Evolutionary conservation across 2,888 invertebrate species (phyloP).

Genomic region (Dromius quadrimaculatus): DNA sequence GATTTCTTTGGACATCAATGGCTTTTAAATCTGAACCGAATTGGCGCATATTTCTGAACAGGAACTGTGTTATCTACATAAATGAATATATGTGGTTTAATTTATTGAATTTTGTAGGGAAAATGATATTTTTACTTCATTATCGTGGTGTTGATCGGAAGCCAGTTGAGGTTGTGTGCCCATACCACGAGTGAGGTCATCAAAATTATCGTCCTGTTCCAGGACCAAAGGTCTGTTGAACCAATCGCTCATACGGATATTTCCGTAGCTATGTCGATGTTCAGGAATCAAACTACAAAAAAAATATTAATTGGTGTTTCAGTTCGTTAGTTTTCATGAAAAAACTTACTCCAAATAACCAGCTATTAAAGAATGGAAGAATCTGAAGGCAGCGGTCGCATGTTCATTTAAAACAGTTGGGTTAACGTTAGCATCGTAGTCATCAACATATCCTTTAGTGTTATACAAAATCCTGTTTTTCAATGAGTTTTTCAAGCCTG

Average conservation of each 20-base stretch:
- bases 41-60: slow-evolving; percentile 77
- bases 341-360: slow-evolving; percentile 76
- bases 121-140: slow-evolving; percentile 77
- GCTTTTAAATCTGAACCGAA: slow-evolving; percentile 86
- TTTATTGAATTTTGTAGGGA: slow-evolving; percentile 60
- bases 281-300: slow-evolving; percentile 73
- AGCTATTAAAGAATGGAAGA: slow-evolving; percentile 79
- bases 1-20: slow-evolving; percentile 85
- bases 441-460: slow-evolving; percentile 73
- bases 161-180: slow-evolving; percentile 81
- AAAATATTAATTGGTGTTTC: slow-evolving; percentile 29
- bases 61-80: slow-evolving; percentile 74
- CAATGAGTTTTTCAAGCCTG: slow-evolving; percentile 73
- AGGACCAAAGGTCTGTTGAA: slow-evolving; percentile 76
- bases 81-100: slow-evolving; percentile 6
- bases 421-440: slow-evolving; percentile 76
- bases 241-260: slow-evolving; percentile 78
- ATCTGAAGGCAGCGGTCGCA: slow-evolving; percentile 79
- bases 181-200: slow-evolving; percentile 81
- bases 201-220: slow-evolving; percentile 76
- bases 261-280: slow-evolving; percentile 69
- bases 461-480: slow-evolving; percentile 75
- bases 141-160: slow-evolving; percentile 83
- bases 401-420: slow-evolving; percentile 78
- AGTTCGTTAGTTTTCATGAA: background rate